phyloP scores from a whole-genome alignment of 2,888 invertebrate genomes.

The Eupeodes latifasciatus region DNA sequence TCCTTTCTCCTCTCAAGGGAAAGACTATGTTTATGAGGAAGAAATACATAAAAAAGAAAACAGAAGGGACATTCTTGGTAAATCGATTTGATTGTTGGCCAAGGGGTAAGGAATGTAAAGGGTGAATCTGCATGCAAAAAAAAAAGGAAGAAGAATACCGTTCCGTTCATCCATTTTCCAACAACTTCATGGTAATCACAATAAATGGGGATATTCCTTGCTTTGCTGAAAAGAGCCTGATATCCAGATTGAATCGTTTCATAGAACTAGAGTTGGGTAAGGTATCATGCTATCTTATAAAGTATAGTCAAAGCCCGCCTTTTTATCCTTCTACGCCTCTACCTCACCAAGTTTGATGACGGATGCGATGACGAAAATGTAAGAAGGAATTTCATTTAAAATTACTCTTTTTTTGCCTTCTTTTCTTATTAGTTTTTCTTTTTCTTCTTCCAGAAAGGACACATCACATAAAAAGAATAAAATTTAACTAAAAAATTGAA shows the following conservation, averaged over 20 bases:
- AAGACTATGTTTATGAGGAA: no score
- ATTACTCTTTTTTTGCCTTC: slow-evolving; percentile 24
- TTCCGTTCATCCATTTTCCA: slow-evolving; percentile 67
- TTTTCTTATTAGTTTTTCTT: neutral
- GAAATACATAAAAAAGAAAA: slow-evolving; percentile 31
- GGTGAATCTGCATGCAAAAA: no score
- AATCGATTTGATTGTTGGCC: neutral
- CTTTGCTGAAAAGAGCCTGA: slow-evolving; percentile 57
- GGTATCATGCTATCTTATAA: neutral
- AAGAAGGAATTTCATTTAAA: slow-evolving; percentile 74
- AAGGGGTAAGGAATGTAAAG: neutral
- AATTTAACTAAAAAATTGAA: slow-evolving; percentile 29
- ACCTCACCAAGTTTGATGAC: slow-evolving; percentile 41
- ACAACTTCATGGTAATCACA: slow-evolving; percentile 74
- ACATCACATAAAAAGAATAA: slow-evolving; percentile 32
- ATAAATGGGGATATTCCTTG: slow-evolving; percentile 72
- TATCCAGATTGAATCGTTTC: slow-evolving; percentile 60
- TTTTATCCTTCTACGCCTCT: no score
- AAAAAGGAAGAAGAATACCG: slow-evolving; percentile 20
- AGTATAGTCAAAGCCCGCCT: no score
- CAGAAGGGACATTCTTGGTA: slow-evolving; percentile 40
- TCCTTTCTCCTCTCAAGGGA: neutral
- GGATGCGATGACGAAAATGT: slow-evolving; percentile 72
- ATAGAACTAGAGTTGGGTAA: slow-evolving; percentile 12
- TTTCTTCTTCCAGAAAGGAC: neutral